Evolutionary conservation across 2,888 invertebrate genomes (phyloP), one percentile per base, ranked within the genome.

Genomic region (Tetramorium bicarinatum): DNA sequence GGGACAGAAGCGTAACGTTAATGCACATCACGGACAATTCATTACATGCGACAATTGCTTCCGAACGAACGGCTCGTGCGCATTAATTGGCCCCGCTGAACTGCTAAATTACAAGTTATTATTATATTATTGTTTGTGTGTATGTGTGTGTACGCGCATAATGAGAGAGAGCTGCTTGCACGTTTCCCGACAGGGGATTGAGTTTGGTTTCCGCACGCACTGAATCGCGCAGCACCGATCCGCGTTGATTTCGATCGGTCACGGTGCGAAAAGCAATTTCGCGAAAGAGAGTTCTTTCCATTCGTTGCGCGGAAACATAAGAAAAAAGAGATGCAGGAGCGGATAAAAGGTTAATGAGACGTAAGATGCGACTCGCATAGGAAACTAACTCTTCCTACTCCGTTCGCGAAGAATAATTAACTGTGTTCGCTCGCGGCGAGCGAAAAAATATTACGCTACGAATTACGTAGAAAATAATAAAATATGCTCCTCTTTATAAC

Each of bases 31-130:
- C 18, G 38, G 1, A 66, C 25, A 41, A 77, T 66, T 66, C 66
- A 77, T 77, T 52, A 66, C n/a, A 41, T 29, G 54, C 15, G 76
- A 41, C 47, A 77, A 77, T 77, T 54, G 67, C 41, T 66, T 66
- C 67, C n/a, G 18, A 66, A n/a, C 41, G 13, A 54, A 54, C 25
- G 25, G 21, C 29, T 52, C 25, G 25, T 25, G 52, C n/a, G 41
- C 54, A 66, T 77, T 67, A 77, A 67, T 77, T 77, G 41, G 29
- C 59, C 59, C 29, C 61, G 8, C 25, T 15, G 41, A n/a, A 25
- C 67, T 34, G 52, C n/a, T 61, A 61, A 75, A 54, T 52, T 66
- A 66, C 7, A n/a, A 25, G 25, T 76, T 52, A 64, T 76, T 49
- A 47, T 6, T 76, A 49, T 21, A 49, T 64, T 64, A 18, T 62